Conservation (phyloP, 2,888 invertebrate genomes). For the Spodoptera littoralis region DNA sequence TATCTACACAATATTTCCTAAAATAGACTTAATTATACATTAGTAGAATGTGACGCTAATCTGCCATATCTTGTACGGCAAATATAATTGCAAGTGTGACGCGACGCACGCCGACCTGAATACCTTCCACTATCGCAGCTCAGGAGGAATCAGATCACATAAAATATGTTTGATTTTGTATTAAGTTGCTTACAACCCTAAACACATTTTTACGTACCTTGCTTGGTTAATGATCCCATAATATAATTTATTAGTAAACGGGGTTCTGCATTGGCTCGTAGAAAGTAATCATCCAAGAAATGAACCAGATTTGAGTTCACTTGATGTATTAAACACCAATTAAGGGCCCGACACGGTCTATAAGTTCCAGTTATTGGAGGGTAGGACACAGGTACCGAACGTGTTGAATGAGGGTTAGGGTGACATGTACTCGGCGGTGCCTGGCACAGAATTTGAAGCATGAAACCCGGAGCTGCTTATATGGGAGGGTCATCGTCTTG, state of each 20-base stretch:
- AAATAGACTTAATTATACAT: conserved; percentile 44
- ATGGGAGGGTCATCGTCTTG: conserved; percentile 53
- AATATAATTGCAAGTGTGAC: conserved; percentile 69
- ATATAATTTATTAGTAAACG: conserved; percentile 18
- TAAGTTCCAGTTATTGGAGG: conserved; percentile 62
- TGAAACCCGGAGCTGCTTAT: conserved; percentile 61
- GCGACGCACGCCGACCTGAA: conserved; percentile 68
- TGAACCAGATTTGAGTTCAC: conserved; percentile 41
- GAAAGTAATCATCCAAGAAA: conserved; percentile 13
- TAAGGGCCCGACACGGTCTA: conserved; percentile 51
- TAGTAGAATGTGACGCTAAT: conserved; percentile 51
- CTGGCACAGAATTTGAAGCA: conserved; percentile 70
- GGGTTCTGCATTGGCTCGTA: conserved; percentile 5
- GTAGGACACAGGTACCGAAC: conserved; percentile 62
- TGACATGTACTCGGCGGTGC: conserved; percentile 71
- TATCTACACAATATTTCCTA: conserved; percentile 31
- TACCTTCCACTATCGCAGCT: conserved; percentile 59
- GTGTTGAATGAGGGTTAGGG: conserved; percentile 72
- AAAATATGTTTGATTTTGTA: conserved; percentile 37
- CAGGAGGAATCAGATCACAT: conserved; percentile 31
- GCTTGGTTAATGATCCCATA: conserved; percentile 40
- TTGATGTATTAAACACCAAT: conserved; percentile 57
- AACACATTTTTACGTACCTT: conserved; percentile 20
- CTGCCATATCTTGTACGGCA: conserved; percentile 62
- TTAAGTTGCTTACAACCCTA: conserved; percentile 52